Base-by-base conservation (phyloP, 1,140 invertebrate species). In the Acyrthosiphon pisum region DNA sequence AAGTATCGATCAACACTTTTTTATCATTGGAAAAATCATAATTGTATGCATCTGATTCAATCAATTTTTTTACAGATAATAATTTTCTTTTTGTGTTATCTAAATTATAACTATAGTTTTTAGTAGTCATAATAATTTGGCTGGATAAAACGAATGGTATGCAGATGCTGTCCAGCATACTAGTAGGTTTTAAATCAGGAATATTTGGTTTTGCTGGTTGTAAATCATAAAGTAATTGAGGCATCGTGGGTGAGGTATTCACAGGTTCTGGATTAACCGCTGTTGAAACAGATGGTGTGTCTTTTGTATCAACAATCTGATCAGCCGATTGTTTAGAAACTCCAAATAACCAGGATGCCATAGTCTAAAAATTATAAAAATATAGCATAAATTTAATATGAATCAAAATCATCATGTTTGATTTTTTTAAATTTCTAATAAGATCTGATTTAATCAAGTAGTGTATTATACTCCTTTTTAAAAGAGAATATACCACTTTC, bases 21-120 rank as follows among this genome's bases (percentile, higher is more conserved):
- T 50, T 86, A 86, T 93, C 91, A 86, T 93, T 93, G 44, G 91
- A 93, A 93, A 93, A 93, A 84, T 93, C 91, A 41, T 93, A 93
- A 44, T 93, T 44, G 37, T 41, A 84, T 0, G 30, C 50, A 44
- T 44, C 91, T 53, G 91, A 93, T 7, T 93, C 91, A 50, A 93
- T 48, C 18, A 22, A 18, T 56, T 93, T 37, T 86, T 93, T 93
- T 76, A 93, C 14, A 60, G 91, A 93, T 9, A 20, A 37, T 22
- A 93, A 86, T 44, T 18, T 20, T 53, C 30, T 86, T 86, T 53
- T 35, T 37, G 35, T 86, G n/a, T 41, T 18, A 44, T 93, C 91
- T 37, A 93, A 86, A 86, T 22, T 56, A 93, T 37, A 41, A 44
- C 1, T 93, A 84, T 35, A 30, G 30, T 41, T 84, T 56, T 53